Conservation (phyloP, 2,113 vertebrate genomes). For the Cervus canadensis region DNA sequence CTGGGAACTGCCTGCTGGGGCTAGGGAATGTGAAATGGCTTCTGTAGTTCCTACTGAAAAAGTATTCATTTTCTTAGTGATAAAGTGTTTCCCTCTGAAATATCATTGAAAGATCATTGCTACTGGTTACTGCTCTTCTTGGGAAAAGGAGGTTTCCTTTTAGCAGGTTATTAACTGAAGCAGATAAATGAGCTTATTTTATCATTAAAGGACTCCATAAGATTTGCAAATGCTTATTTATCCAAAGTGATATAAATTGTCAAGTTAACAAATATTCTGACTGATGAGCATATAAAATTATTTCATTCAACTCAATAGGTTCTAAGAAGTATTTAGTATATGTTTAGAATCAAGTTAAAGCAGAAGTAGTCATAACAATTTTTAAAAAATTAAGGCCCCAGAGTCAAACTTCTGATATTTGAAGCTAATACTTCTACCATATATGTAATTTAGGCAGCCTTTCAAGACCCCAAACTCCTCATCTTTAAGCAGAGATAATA, state of each 20-base stretch:
- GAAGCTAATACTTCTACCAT: neutral
- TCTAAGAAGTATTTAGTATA: neutral
- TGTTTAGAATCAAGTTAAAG: neutral
- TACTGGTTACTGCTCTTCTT: neutral
- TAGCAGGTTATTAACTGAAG: neutral
- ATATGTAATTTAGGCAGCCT: neutral
- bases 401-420: neutral
- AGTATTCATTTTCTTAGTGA: conserved; percentile 34
- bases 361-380: neutral
- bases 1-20: neutral
- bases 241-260: neutral
- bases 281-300: neutral
- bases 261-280: neutral
- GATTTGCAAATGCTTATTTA: neutral
- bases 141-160: conserved; percentile 21
- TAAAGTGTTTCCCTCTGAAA: conserved; percentile 36
- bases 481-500: neutral
- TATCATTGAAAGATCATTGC: conserved; percentile 26
- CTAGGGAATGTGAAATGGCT: neutral
- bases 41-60: conserved; percentile 26
- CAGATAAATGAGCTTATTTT: neutral
- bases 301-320: neutral
- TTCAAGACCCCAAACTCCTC: neutral
- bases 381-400: neutral
- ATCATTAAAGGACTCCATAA: neutral